Percentiles rank a stretch among this genome's conserved stretches.
Evolutionary conservation across 53 echinoderm and acorn worm species (phyloP).

Genomic region (Crossaster papposus): DNA sequence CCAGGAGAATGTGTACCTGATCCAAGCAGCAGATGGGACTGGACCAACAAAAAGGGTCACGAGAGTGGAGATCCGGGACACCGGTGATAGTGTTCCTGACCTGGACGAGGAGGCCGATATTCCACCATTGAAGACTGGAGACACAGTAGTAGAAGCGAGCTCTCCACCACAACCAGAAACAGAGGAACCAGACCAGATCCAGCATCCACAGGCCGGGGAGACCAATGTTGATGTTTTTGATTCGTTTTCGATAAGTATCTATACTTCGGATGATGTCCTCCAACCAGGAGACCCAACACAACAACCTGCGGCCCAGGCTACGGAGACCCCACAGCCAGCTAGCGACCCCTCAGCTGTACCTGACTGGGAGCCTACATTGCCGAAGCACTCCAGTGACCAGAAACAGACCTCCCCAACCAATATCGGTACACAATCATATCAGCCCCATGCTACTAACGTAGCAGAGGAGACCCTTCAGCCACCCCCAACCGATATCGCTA

Average conservation of each 20-base stretch:
- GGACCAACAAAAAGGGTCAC: conserved; percentile 56
- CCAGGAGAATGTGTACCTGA: conserved; percentile 62
- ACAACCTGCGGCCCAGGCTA: too few species aligned
- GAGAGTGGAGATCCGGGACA: conserved; percentile 63
- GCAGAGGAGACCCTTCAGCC: neutral
- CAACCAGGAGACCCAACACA: too few species aligned
- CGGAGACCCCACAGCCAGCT: too few species aligned
- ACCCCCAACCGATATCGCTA: neutral
- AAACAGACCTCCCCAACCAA: neutral
- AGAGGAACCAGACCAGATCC: too few species aligned
- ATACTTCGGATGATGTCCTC: too few species aligned
- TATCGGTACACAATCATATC: neutral
- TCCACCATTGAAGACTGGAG: neutral
- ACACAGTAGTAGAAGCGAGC: neutral
- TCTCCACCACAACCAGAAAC: neutral
- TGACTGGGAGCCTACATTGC: neutral
- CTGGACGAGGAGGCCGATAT: neutral
- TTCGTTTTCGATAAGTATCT: too few species aligned
- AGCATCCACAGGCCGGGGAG: too few species aligned
- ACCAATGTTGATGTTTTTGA: too few species aligned
- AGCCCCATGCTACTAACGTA: neutral
- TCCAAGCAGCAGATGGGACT: conserved; percentile 53
- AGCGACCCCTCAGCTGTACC: too few species aligned
- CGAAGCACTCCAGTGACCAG: neutral
- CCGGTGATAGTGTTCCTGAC: conserved; percentile 23